Evolutionary conservation across 1,140 invertebrate genomes (phyloP).

Genomic region (Anoplolepis gracilipes): DNA sequence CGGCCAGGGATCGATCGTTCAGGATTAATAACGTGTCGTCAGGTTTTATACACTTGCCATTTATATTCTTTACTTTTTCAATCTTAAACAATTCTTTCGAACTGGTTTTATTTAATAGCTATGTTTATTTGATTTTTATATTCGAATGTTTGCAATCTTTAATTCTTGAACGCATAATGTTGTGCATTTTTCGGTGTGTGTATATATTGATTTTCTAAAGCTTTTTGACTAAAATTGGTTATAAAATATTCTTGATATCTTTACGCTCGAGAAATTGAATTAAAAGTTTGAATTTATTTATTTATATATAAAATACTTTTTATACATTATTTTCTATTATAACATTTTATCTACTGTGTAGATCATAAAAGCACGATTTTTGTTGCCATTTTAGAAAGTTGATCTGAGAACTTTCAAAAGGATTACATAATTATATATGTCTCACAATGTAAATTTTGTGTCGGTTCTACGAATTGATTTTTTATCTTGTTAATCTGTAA

Average conservation of each 20-base stretch:
- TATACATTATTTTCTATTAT: not conserved
- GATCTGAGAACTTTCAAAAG: conserved; percentile 13
- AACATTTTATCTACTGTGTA: not conserved
- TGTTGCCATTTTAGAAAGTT: conserved; percentile 50
- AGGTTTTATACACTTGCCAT: conserved; percentile 44
- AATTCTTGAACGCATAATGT: not conserved
- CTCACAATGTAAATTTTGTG: conserved; percentile 35
- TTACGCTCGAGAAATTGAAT: not conserved
- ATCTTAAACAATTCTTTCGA: not conserved
- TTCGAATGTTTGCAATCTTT: not conserved
- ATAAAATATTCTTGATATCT: not conserved
- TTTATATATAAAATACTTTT: not conserved
- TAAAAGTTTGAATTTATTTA: not conserved
- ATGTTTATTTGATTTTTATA: not conserved
- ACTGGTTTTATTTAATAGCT: not conserved
- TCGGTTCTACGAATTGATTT: conserved; percentile 22
- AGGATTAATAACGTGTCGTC: conserved; percentile 67
- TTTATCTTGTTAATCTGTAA: not conserved
- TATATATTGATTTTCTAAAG: not conserved
- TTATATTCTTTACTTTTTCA: conserved; percentile 25
- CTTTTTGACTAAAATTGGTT: not conserved
- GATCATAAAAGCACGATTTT: not conserved
- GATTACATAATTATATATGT: conserved; percentile 41
- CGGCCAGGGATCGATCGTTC: conserved; percentile 66
- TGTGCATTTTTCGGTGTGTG: not conserved